Percentiles rank a stretch among this genome's conserved stretches.
Conservation (phyloP, 2,113 vertebrate genomes). For the Trachemys scripta region DNA sequence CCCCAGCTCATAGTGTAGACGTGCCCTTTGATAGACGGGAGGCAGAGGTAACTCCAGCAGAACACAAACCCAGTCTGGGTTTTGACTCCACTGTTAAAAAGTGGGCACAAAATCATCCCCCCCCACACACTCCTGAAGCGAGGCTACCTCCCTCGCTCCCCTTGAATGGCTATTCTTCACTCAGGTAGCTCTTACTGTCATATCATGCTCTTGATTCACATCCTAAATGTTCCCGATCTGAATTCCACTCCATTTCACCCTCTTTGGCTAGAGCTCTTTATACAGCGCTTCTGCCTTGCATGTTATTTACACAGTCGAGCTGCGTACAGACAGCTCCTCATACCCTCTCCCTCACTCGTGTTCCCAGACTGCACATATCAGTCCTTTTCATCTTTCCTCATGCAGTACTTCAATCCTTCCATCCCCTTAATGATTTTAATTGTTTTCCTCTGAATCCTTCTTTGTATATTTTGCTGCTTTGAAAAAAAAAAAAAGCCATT, state of each 20-base stretch:
- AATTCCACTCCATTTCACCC: neutral
- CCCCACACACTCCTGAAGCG: neutral
- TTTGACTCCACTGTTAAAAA: neutral
- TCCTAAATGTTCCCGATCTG: neutral
- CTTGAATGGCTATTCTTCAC: neutral
- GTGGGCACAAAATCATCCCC: neutral
- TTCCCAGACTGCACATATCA: neutral
- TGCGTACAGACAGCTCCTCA: neutral
- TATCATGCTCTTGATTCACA: neutral
- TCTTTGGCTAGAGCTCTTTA: neutral
- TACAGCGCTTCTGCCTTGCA: neutral
- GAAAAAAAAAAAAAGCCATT: conserved; percentile 1
- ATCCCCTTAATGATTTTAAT: conserved; percentile 67
- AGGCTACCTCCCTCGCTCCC: neutral
- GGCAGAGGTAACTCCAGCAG: neutral
- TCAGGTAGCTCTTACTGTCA: neutral
- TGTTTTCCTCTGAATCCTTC: conserved; percentile 62
- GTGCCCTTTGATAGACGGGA: neutral
- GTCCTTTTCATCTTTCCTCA: conserved; percentile 2
- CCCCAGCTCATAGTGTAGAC: neutral
- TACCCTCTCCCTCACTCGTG: neutral
- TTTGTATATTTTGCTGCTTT: conserved; percentile 48
- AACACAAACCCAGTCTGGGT: neutral
- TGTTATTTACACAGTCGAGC: neutral
- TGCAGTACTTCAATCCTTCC: conserved; percentile 56